These are phyloP conservation scores for Nomia melanderi DNA, from an alignment of 1,140 invertebrate genomes.

Conservation along the genomic window DNA sequence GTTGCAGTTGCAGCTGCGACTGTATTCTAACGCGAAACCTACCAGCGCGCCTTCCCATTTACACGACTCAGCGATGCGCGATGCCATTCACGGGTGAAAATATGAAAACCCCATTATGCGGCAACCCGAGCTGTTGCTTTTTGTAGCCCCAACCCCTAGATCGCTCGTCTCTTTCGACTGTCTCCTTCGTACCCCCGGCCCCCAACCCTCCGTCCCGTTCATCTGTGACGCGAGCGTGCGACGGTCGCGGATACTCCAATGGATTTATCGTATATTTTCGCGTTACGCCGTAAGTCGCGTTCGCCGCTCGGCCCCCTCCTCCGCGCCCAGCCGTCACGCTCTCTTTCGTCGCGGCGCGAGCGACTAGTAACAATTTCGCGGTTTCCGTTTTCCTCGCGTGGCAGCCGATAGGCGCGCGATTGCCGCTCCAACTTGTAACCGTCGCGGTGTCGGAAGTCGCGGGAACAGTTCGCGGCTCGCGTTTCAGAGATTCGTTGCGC, in stretches of 20 bases:
- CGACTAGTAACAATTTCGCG: background rate
- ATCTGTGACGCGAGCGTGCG: constrained; percentile 15
- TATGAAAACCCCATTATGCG: constrained; percentile 74
- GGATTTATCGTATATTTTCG: constrained; percentile 74
- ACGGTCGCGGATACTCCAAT: constrained; percentile 45
- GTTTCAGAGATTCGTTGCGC: too few relatives aligned
- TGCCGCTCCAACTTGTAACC: too few relatives aligned
- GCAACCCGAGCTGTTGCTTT: constrained; percentile 46
- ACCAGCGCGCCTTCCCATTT: constrained; percentile 63
- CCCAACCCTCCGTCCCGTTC: background rate
- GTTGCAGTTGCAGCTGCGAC: constrained; percentile 28
- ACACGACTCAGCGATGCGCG: constrained; percentile 74
- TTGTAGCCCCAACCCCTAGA: constrained; percentile 7
- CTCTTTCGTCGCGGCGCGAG: background rate
- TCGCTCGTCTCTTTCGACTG: background rate
- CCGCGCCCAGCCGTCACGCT: background rate
- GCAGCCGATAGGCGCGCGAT: too few relatives aligned
- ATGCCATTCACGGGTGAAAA: constrained; percentile 75
- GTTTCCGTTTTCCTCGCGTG: too few relatives aligned
- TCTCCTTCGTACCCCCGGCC: background rate
- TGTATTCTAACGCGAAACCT: constrained; percentile 44
- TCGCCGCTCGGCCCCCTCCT: constrained; percentile 7
- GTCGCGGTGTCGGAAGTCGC: too few relatives aligned
- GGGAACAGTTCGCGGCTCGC: too few relatives aligned
- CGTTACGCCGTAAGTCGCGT: constrained; percentile 69